Evolutionary conservation across 2,113 vertebrate species (phyloP).

Genomic region (Corythaeola cristata): DNA sequence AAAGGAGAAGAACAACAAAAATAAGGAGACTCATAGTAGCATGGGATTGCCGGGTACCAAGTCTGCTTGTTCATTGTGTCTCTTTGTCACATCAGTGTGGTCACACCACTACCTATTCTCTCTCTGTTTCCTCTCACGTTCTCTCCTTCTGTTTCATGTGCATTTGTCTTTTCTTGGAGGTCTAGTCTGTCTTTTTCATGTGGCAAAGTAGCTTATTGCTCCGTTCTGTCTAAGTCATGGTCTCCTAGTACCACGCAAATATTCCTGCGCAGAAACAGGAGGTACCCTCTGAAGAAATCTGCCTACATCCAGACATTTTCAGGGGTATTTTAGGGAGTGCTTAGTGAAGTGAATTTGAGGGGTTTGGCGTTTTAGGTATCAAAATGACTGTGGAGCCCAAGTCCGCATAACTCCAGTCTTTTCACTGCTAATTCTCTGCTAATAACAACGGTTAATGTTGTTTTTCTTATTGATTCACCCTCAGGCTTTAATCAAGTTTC

Average conservation of each 20-base stretch:
- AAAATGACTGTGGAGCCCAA: conserved; percentile 41
- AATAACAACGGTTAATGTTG: background rate
- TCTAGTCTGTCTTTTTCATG: background rate
- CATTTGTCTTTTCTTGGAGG: background rate
- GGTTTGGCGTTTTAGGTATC: background rate
- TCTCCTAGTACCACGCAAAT: background rate
- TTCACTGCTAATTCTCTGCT: conserved; percentile 20
- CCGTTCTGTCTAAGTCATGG: background rate
- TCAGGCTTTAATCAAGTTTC: conserved; percentile 51
- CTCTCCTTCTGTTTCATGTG: background rate
- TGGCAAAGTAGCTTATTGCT: background rate
- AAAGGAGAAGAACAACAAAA: conserved; percentile 96
- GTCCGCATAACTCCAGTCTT: conserved; percentile 21
- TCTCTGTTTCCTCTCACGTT: background rate
- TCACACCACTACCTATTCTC: background rate
- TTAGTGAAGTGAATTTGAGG: background rate
- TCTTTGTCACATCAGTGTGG: background rate
- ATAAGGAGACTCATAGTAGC: conserved; percentile 84
- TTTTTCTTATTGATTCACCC: conserved; percentile 45
- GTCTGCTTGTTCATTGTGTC: background rate
- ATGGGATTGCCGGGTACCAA: conserved; percentile 86
- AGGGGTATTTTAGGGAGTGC: background rate
- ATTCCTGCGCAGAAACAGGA: background rate
- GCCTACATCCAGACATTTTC: background rate
- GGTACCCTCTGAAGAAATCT: background rate